Conservation (phyloP, 2,113 vertebrate species). For the Bos taurus region DNA sequence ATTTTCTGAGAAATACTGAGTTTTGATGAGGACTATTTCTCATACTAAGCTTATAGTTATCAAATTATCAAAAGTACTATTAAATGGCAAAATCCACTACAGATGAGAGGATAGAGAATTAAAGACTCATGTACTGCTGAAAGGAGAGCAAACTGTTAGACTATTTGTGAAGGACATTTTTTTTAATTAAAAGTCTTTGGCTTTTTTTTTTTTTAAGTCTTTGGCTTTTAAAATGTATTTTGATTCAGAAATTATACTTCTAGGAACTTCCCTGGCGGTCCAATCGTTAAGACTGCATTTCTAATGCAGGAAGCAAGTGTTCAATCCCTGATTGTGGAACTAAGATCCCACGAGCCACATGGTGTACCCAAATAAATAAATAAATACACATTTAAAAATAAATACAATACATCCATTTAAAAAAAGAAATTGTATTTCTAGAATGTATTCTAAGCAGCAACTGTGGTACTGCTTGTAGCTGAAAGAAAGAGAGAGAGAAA, state of each 20-base stretch:
- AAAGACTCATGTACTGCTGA: neutral
- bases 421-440: constrained; percentile 66
- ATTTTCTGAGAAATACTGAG: neutral
- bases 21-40: neutral
- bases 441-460: neutral
- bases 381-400: neutral
- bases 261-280: neutral
- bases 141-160: neutral
- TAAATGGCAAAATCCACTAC: neutral
- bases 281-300: neutral
- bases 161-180: neutral
- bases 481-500: neutral
- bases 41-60: neutral
- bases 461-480: neutral
- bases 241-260: constrained; percentile 68
- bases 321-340: neutral
- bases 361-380: neutral
- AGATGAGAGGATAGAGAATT: neutral
- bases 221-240: neutral
- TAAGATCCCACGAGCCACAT: neutral
- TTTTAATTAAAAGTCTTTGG: neutral
- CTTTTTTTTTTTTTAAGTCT: neutral
- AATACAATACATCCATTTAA: neutral
- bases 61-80: neutral
- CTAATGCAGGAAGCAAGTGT: neutral